A percentile compares a stretch with the other conserved stretches of the same genome.
Conservation (phyloP, 1,140 invertebrate genomes). For the Apis laboriosa region DNA sequence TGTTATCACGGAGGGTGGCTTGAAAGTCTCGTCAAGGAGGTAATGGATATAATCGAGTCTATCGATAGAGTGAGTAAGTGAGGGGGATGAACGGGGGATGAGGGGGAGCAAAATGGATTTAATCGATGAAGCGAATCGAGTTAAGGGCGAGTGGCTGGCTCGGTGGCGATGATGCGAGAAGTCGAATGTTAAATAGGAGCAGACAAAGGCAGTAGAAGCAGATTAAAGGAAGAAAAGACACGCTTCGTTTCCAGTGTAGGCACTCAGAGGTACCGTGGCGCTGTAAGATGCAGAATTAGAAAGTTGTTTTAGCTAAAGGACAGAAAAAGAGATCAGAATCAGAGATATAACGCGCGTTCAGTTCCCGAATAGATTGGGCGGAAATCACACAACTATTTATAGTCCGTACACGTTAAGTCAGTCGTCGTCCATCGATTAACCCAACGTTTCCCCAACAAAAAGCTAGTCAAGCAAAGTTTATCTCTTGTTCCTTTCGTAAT, state of each 20-base stretch:
- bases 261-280: constrained; percentile 40
- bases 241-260: constrained; percentile 39
- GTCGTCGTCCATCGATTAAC: not conserved
- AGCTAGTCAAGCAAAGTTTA: not conserved
- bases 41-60: constrained; percentile 20
- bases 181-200: constrained; percentile 45
- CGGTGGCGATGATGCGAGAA: constrained; percentile 42
- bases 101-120: constrained; percentile 28
- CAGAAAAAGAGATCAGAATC: constrained; percentile 50
- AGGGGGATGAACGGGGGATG: constrained; percentile 17
- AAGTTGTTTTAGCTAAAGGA: constrained; percentile 44
- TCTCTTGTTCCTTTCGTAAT: too few species aligned
- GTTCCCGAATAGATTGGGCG: not conserved
- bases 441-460: not conserved
- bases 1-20: not conserved
- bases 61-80: constrained; percentile 9
- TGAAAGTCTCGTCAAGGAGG: constrained; percentile 10
- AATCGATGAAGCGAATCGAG: constrained; percentile 37
- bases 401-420: not conserved
- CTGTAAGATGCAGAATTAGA: constrained; percentile 51
- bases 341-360: constrained; percentile 15
- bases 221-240: constrained; percentile 40
- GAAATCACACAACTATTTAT: not conserved
- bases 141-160: constrained; percentile 14
- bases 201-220: constrained; percentile 50